Evolutionary conservation across 2,797 vertebrate genomes (phyloP).

Genomic region (Clarias platycephalus): DNA sequence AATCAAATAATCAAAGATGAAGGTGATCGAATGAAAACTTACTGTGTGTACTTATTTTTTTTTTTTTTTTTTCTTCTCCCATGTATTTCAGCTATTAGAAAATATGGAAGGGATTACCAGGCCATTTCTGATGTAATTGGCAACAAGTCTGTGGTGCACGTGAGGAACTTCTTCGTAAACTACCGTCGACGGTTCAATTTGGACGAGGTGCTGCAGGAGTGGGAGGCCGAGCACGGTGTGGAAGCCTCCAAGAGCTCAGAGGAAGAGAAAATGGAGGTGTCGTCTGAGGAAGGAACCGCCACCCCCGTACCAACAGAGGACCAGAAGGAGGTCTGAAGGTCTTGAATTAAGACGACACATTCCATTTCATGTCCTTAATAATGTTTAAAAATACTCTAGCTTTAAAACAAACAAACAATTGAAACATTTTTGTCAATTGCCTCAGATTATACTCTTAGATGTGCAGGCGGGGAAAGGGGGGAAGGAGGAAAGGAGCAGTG

Average conservation of each 20-base stretch:
- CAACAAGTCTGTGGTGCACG: constrained; percentile 98
- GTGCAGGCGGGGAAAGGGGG: not conserved
- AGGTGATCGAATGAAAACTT: too few species aligned
- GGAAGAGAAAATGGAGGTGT: constrained; percentile 82
- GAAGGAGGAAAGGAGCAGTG: too few species aligned
- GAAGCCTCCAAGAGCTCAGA: constrained; percentile 76
- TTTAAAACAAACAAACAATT: too few species aligned
- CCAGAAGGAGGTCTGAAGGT: constrained; percentile 75
- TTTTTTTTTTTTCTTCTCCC: not conserved
- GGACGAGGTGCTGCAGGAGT: constrained; percentile 99
- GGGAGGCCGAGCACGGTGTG: constrained; percentile 95
- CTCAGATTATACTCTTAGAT: not conserved
- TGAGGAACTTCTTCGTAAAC: constrained; percentile 99
- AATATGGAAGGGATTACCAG: constrained; percentile 99
- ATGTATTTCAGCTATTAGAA: constrained; percentile 84
- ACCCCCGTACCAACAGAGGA: constrained; percentile 80
- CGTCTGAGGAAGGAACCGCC: constrained; percentile 70
- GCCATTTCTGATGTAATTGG: constrained; percentile 99
- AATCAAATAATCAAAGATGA: too few species aligned
- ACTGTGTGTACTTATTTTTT: not conserved
- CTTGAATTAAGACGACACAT: not conserved
- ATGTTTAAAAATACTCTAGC: not conserved
- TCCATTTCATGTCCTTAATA: not conserved
- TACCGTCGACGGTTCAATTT: constrained; percentile 98
- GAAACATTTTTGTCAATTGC: not conserved